Conservation (phyloP, 2,888 invertebrate genomes). For the Bellardia bayeri region DNA sequence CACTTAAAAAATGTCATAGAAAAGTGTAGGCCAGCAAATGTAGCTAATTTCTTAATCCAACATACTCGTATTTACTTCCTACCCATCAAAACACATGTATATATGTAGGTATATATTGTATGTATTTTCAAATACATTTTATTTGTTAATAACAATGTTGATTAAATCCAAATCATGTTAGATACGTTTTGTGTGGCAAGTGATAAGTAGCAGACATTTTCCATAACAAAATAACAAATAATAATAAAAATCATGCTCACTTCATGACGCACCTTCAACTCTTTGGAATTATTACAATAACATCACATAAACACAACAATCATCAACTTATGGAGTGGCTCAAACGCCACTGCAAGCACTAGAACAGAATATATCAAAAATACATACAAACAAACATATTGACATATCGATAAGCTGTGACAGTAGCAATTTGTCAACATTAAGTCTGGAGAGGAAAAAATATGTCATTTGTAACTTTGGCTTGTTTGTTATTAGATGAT, state of each 20-base stretch:
- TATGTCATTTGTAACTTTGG: conserved; percentile 18
- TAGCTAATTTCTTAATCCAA: too few relatives aligned
- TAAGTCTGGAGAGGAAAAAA: neutral
- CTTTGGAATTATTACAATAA: neutral
- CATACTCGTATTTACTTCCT: too few relatives aligned
- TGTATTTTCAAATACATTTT: neutral
- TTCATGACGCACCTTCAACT: conserved; percentile 48
- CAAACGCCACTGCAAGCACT: conserved; percentile 24
- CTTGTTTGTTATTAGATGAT: conserved; percentile 26
- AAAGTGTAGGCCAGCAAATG: too few relatives aligned
- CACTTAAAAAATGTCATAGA: too few relatives aligned
- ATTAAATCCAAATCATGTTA: conserved; percentile 19
- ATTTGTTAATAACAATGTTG: neutral
- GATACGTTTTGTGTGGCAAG: conserved; percentile 62
- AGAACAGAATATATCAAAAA: neutral
- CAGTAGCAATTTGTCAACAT: conserved; percentile 74
- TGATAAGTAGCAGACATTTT: conserved; percentile 68
- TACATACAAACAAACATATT: conserved; percentile 47
- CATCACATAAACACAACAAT: neutral
- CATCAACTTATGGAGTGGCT: conserved; percentile 52
- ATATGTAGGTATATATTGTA: too few relatives aligned
- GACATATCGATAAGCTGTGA: conserved; percentile 73
- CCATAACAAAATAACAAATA: conserved; percentile 47
- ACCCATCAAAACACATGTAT: too few relatives aligned
- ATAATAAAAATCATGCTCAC: conserved; percentile 6